Percentiles rank a stretch among this genome's conserved stretches.
These are phyloP conservation scores for Carabus problematicus DNA, from an alignment of 2,888 invertebrate genomes.

Conservation along the genomic window DNA sequence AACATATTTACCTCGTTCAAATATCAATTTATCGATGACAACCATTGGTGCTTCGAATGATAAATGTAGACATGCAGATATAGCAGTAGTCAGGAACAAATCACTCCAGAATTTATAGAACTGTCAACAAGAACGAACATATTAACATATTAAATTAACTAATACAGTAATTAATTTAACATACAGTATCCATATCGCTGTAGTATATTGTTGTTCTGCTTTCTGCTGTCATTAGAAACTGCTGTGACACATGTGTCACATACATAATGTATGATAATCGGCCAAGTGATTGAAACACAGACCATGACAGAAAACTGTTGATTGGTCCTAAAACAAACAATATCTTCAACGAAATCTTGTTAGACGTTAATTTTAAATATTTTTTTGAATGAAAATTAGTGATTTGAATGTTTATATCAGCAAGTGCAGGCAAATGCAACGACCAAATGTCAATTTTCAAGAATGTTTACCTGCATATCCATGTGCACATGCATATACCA, in stretches of 20 bases:
- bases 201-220: slow-evolving; percentile 17
- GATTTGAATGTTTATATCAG: too few relatives aligned
- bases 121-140: slow-evolving; percentile 43
- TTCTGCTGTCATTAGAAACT: slow-evolving; percentile 2
- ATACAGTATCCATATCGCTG: slow-evolving; percentile 17
- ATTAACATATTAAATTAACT: not conserved
- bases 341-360: too few relatives aligned
- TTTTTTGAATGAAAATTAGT: too few relatives aligned
- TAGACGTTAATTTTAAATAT: too few relatives aligned
- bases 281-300: slow-evolving; percentile 22
- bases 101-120: slow-evolving; percentile 58
- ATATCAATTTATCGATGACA: slow-evolving; percentile 55
- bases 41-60: slow-evolving; percentile 59
- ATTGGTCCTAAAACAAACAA: slow-evolving; percentile 14
- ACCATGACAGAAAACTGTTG: slow-evolving; percentile 31
- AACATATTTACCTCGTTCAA: slow-evolving; percentile 19
- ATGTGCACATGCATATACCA: slow-evolving; percentile 44
- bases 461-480: slow-evolving; percentile 44
- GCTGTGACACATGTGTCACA: slow-evolving; percentile 8
- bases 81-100: slow-evolving; percentile 54
- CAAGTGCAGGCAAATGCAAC: too few relatives aligned
- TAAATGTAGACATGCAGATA: slow-evolving; percentile 56
- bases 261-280: slow-evolving; percentile 27
- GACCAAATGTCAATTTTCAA: not conserved
- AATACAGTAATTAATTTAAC: not conserved